Base-by-base conservation (phyloP, 2,888 invertebrate genomes). In the Auanema freiburgensis region DNA sequence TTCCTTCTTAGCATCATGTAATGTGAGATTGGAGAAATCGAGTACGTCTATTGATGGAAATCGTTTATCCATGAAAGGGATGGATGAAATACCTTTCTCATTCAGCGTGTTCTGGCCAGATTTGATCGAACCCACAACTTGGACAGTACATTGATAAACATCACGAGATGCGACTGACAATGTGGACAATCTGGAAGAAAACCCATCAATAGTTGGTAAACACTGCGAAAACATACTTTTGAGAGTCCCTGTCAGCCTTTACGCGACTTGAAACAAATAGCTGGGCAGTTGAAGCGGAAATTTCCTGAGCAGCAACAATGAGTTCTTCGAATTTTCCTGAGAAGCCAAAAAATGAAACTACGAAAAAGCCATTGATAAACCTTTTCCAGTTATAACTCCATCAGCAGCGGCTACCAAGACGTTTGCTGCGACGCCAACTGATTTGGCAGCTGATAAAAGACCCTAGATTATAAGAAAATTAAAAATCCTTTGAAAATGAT, bases 291-390 rank as follows among this genome's bases (percentile, higher is more conserved):
- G 91, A 92, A 67, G 92, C 96, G 60, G 93, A 92, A 65, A 95
- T 93, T 85, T 93, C 93, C 86, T 97, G 95, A 23, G 97, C 94
- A 8, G 95, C 96, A 0, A 94, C 97, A 65, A 95, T 91, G 66
- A 98, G 88, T 83, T 92, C 92, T 83, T 94, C 93, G 83, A 92
- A 89, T 84, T 93, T 93, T 0, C 92, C 92, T 93, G 84, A n/a
- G n/a, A n/a, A n/a, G n/a, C n/a, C n/a, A 10, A 54, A 61, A 43
- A 33, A 55, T 44, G 23, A 56, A 18, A 44, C 24, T 4, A 66
- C 51, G 23, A 33, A 18, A 57, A 46, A 55, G 18, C 33, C 16
- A 33, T 21, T 18, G 16, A 57, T 46, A 10, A n/a, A 63, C 57
- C 60, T 52, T 59, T 68, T 46, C 73, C 71, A 0, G 70, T 69